phyloP scores from a whole-genome alignment of 2,113 vertebrate species.

The Tachycineta bicolor region DNA sequence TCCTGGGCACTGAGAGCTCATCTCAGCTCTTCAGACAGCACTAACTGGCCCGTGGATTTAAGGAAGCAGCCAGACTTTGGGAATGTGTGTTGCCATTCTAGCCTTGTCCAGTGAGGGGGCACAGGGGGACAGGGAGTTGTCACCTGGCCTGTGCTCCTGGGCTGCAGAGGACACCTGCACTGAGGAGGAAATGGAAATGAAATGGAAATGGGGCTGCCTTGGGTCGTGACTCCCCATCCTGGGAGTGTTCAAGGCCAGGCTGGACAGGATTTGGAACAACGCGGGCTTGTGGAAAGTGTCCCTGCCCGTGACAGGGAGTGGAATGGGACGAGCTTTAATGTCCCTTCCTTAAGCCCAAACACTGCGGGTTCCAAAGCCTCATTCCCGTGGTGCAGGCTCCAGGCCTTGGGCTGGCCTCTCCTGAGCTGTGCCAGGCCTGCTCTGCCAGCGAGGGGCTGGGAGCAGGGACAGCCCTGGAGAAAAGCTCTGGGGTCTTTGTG shows the following conservation, averaged over 20 bases:
- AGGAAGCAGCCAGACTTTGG: background rate
- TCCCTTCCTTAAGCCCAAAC: background rate
- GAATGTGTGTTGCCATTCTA: background rate
- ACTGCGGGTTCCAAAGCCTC: background rate
- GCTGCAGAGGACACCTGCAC: background rate
- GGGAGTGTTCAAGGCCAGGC: background rate
- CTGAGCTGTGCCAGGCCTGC: background rate
- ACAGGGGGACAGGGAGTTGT: background rate
- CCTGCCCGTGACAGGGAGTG: background rate
- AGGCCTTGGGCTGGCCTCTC: background rate
- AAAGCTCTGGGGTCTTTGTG: background rate
- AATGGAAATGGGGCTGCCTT: background rate
- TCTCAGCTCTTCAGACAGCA: background rate
- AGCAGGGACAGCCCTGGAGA: background rate
- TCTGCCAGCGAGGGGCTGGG: background rate
- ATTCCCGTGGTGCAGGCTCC: background rate
- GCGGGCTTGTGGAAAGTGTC: background rate
- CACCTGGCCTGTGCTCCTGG: background rate
- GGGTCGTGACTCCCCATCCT: background rate
- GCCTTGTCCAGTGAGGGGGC: background rate
- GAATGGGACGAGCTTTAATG: background rate
- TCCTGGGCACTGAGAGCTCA: background rate
- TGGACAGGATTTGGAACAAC: background rate
- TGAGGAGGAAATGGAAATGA: background rate
- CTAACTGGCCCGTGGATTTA: background rate